Evolutionary conservation across 2,888 invertebrate species (phyloP).

Genomic region (Gymnocheta viridis): DNA sequence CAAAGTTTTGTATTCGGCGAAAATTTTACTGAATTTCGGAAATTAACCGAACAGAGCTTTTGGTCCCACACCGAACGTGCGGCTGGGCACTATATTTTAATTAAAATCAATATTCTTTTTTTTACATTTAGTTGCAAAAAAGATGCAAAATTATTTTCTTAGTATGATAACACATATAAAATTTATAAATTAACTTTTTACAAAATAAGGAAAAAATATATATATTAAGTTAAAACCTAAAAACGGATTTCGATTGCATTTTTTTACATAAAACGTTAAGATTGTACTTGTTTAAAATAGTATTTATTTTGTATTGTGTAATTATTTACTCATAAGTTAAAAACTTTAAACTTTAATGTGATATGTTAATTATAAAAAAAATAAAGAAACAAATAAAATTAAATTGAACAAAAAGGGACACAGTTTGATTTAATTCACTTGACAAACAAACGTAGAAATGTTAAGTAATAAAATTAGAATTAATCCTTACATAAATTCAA

Average conservation of each 20-base stretch:
- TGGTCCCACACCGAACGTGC: no score
- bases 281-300: slow-evolving; percentile 30
- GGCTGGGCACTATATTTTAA: no score
- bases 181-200: slow-evolving; percentile 54
- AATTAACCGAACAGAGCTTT: no score
- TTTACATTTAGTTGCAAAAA: not conserved
- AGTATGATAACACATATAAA: slow-evolving; percentile 30
- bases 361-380: slow-evolving; percentile 57
- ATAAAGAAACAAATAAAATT: not conserved
- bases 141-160: not conserved
- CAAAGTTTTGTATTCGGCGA: no score
- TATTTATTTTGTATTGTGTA: slow-evolving; percentile 30
- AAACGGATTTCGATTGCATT: slow-evolving; percentile 55
- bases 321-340: slow-evolving; percentile 16
- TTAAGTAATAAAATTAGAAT: not conserved
- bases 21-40: no score
- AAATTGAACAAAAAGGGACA: slow-evolving; percentile 14
- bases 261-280: slow-evolving; percentile 42
- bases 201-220: slow-evolving; percentile 3
- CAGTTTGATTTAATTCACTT: not conserved
- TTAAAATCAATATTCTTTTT: not conserved
- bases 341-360: slow-evolving; percentile 61
- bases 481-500: slow-evolving; percentile 86
- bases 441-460: slow-evolving; percentile 3
- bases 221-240: slow-evolving; percentile 28